Evolutionary conservation across 2,113 vertebrate species (phyloP).

Genomic region (Grantiella picta): DNA sequence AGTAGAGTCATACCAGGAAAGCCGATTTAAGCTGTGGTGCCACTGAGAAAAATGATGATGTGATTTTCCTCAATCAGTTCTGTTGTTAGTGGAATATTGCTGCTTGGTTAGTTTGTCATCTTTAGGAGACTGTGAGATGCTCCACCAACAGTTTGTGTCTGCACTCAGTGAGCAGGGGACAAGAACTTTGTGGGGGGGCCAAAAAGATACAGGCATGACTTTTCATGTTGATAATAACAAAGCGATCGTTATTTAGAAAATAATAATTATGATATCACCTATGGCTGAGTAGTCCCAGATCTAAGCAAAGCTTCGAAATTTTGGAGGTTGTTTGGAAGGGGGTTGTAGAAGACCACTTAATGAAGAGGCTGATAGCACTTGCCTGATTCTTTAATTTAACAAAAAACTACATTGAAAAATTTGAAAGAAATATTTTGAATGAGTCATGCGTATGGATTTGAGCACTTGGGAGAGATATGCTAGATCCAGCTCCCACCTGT

Average conservation of each 20-base stretch:
- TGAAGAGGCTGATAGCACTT: not conserved
- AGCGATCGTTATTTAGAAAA: rapidly evolving
- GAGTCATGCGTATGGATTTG: not conserved
- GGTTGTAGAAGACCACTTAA: not conserved
- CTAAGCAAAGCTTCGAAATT: not conserved
- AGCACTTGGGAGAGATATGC: not conserved
- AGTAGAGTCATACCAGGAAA: not conserved
- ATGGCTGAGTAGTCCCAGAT: not conserved
- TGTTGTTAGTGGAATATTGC: not conserved
- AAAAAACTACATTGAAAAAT: not conserved
- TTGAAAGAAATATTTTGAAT: not conserved
- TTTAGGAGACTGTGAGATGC: not conserved
- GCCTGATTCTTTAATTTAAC: not conserved
- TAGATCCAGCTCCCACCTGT: not conserved
- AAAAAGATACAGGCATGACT: not conserved
- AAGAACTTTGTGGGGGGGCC: not conserved
- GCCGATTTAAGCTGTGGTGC: not conserved
- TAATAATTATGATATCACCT: not conserved
- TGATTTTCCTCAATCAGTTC: not conserved
- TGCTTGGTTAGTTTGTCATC: not conserved
- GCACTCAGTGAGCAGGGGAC: not conserved
- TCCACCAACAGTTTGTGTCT: not conserved
- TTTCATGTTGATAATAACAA: not conserved
- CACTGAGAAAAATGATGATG: not conserved
- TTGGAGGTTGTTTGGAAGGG: not conserved